Evolutionary conservation across 2,797 vertebrate genomes (phyloP), one percentile per base, ranked within the genome.

Genomic region (Ciconia nigra): DNA sequence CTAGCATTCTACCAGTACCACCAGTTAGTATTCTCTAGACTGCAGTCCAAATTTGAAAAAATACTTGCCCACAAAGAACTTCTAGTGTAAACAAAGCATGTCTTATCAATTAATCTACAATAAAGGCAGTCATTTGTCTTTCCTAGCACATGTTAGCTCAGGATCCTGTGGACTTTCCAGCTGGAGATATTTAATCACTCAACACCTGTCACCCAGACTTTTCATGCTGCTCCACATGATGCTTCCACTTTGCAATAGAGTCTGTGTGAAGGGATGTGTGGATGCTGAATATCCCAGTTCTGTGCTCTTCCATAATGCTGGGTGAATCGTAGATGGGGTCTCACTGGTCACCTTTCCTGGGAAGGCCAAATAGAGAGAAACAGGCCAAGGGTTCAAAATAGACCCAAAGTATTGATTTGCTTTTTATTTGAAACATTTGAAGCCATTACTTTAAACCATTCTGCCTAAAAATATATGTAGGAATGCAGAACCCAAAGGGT

Each of bases 81-180:
- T 76, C 33, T 42, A 83, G 44, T 59, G 39, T 71, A 94, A 89
- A 91, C 69, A 80, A 93, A 80, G 24, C 69, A 49, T 86, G 54
- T 70, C n/a, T 86, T 89, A 42, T 72, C 86, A 89, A 83, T 86
- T 89, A 72, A 67, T 77, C 49, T 80, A 47, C 63, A 77, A 55
- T 83, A 83, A 77, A 86, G 51, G 24, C 77, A 83, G 67, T 76
- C 39, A 51, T 91, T 93, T 89, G 29, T 83, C 82, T 94, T 91
- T 80, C 33, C 54, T 54, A 63, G 67, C 81, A 83, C 77, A 59
- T 83, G 63, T 72, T 87, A 92, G 35, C 70, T 80, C 41, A 39
- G 85, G 73, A 89, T 91, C 85, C 77, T 89, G 63, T 58, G 77
- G 90, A 89, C 84, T 76, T 89, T 89, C 22, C 78, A 96, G 78